Evolutionary conservation across 92 coral and sea anemone species (phyloP), one percentile per base, ranked within the genome.

Genomic region (Diadumene lineata): DNA sequence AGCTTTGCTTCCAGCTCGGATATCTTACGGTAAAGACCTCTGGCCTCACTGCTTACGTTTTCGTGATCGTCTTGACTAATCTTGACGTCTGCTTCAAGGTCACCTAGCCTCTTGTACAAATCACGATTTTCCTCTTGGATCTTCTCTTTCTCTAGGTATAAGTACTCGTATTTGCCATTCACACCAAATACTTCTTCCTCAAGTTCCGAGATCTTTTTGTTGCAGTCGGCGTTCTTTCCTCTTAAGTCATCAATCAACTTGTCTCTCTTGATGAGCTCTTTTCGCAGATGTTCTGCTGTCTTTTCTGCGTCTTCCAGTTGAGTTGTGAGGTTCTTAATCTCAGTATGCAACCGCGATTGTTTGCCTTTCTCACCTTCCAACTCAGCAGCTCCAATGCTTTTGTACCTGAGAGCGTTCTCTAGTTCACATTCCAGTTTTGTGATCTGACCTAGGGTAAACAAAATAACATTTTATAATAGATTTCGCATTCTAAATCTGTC

Each of bases 321-420:
- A 33, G 73, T 25, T 48, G 83, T 86, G 21, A 85, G 79, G 27
- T 82, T 80, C 9, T 70, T 83, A 43, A 68, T 72, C 24, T 91
- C 97, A 24, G 64, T 80, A 51, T 66, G 58, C 30, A 78, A 79
- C 19, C 86, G 75, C 9, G 66, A 68, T 56, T 72, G 68, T 34
- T 86, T 78, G 1, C 80, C 86, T 67, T 79, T 87, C 66, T 91
- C 97, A 31, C 91, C 86, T 23, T 87, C 93, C 34, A 91, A 88
- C 64, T 84, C 88, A 8, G 90, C 90, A 3, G 88, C 83, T 21
- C 81, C 69, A 57, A 84, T 84, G 68, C 74, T 88, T 74, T 79
- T 91, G 68, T 87, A 74, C 22, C 83, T 70, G 11, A 48, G 60
- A 9, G 82, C 82, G 65, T 78, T 78, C 23, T 78, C 82, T 0